Percentiles rank a stretch among this genome's conserved stretches.
Conservation (phyloP, 2,797 vertebrate species). For the Huso huso region DNA sequence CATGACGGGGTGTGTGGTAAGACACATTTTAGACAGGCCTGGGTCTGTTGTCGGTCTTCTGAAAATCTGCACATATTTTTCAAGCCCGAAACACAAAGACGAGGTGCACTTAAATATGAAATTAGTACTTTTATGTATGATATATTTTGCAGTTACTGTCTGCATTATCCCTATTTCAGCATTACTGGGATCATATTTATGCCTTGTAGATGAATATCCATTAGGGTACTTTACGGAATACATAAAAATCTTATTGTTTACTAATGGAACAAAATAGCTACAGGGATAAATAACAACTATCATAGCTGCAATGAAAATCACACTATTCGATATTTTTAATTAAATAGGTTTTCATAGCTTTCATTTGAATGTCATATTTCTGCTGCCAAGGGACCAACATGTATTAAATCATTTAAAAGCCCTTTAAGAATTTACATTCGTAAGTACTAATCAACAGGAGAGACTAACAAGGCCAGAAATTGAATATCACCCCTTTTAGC, state of each 20-base stretch:
- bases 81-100: no score
- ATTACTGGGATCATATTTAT: background rate
- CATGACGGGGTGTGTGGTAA: no score
- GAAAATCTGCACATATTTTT: no score
- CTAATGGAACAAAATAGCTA: conserved; percentile 1
- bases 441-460: background rate
- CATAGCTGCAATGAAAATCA: background rate
- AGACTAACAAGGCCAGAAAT: background rate
- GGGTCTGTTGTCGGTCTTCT: no score
- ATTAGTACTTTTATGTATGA: no score
- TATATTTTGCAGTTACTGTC: no score
- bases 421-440: background rate
- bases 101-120: no score
- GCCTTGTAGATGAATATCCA: background rate
- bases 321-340: background rate
- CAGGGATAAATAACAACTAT: background rate
- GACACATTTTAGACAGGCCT: no score
- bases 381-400: background rate
- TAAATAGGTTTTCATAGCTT: background rate
- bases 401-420: background rate
- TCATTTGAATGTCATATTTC: background rate
- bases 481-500: background rate
- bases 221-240: background rate
- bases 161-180: no score
- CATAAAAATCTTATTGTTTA: background rate